Base-by-base conservation (phyloP, 2,888 invertebrate species). In the Malthinus seriepunctatus region DNA sequence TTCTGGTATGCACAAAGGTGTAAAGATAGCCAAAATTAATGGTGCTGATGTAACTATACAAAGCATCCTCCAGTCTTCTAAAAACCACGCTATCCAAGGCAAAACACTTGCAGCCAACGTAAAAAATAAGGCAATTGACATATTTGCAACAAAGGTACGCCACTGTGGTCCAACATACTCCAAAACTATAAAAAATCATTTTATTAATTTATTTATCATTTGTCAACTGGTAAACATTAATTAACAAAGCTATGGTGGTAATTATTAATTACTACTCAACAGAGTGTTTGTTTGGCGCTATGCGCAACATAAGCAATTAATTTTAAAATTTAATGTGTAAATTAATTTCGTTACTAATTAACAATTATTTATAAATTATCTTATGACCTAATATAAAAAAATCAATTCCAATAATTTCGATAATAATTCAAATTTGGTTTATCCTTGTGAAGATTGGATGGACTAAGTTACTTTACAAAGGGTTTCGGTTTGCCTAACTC, bases 101-200 rank as follows among this genome's bases (percentile, higher is more conserved):
- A 95, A 75, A 6, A 89, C 71, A 6, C 89, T 88, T 0, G 93
- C 87, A 1, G 92, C 93, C 46, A 88, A 79, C 0, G 93, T 93
- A 81, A 93, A 93, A 82, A 93, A 93, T 37, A 93, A 79, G 0
- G 93, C 93, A 47, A 94, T 93, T 0, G 93, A 93, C 90, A 94
- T 91, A 76, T 94, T 94, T 14, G 93, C 93, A 0, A 94, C 93
- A 73, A 93, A 91, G 0, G 93, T 93, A 9, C 94, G 83, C 89
- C 93, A 93, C 80, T 90, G 90, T 34, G 93, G 93, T 8, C 93
- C 93, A 3, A 93, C 93, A 78, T 93, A 93, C 75, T 94, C 93
- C 63, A 93, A 74, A 35, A 93, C 93, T 93, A 78, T n/a, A 11
- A 82, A 81, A 11, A 54, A 56, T 38, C 35, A 57, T 33, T 11